These are phyloP conservation scores for Pontoporia blainvillei DNA, from an alignment of 2,113 vertebrate species.

Conservation along the genomic window DNA sequence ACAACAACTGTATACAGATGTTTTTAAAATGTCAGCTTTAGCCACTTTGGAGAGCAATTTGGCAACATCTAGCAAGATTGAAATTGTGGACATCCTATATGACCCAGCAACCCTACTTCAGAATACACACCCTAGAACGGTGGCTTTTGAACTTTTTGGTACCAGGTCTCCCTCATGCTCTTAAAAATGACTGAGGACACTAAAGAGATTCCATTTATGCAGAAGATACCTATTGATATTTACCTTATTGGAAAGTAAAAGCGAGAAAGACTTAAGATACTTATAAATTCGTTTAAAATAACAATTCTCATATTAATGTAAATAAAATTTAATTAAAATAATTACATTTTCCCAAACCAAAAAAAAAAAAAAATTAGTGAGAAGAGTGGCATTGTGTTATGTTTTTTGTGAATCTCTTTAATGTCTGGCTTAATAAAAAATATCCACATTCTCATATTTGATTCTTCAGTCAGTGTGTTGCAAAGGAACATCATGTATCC, in stretches of 20 bases:
- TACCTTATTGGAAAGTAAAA: slow-evolving; percentile 25
- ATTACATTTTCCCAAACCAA: background rate
- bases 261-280: background rate
- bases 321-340: slow-evolving; percentile 1
- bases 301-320: background rate
- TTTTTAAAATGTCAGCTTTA: background rate
- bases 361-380: background rate
- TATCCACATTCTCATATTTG: background rate
- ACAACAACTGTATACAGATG: background rate
- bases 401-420: slow-evolving; percentile 1
- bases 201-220: background rate
- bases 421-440: background rate
- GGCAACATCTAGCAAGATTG: background rate
- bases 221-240: background rate
- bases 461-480: background rate
- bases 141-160: background rate
- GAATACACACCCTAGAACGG: background rate
- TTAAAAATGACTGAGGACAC: background rate
- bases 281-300: background rate
- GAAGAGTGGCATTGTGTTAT: background rate
- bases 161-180: background rate
- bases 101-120: background rate
- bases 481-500: background rate
- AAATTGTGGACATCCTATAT: background rate
- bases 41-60: background rate